Evolutionary conservation across 2,888 invertebrate genomes (phyloP).

Genomic region (Sarcophaga variegata): DNA sequence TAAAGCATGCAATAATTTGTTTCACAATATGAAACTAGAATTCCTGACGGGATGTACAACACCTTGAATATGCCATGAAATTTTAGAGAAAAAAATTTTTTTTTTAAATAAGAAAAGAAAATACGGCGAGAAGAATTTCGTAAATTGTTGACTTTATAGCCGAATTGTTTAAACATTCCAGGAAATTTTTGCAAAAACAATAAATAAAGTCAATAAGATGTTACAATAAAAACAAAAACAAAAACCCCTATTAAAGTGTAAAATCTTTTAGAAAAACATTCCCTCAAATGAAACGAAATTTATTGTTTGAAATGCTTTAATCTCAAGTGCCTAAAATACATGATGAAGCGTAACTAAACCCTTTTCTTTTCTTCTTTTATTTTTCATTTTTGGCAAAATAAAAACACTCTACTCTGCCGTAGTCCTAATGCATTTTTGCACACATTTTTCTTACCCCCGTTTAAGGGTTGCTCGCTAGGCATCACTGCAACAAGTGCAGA

Average conservation of each 20-base stretch:
- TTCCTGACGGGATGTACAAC: not conserved
- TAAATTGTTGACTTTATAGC: not conserved
- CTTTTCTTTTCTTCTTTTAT: conserved; percentile 41
- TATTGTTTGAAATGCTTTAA: conserved; percentile 47
- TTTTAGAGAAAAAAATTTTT: not conserved
- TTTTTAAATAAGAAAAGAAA: not conserved
- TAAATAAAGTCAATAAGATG: conserved; percentile 27
- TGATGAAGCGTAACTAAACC: conserved; percentile 72
- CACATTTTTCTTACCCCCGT: not conserved
- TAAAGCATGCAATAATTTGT: not conserved
- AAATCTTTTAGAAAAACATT: conserved; percentile 61
- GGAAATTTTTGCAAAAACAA: not conserved
- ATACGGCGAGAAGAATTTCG: not conserved
- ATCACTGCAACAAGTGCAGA: conserved; percentile 30
- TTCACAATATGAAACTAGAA: not conserved
- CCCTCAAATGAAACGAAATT: not conserved
- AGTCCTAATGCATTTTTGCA: conserved; percentile 7
- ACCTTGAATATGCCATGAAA: not conserved
- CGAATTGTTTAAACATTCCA: not conserved
- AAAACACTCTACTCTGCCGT: conserved; percentile 61
- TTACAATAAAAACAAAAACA: not conserved
- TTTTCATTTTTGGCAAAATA: conserved; percentile 55
- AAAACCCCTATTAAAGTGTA: conserved; percentile 39
- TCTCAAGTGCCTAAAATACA: conserved; percentile 67
- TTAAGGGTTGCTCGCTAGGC: conserved; percentile 36